A percentile compares a stretch with the other conserved stretches of the same genome.
These are phyloP conservation scores for Ispidina lecontei DNA, from an alignment of 2,797 vertebrate genomes.

Conservation along the genomic window DNA sequence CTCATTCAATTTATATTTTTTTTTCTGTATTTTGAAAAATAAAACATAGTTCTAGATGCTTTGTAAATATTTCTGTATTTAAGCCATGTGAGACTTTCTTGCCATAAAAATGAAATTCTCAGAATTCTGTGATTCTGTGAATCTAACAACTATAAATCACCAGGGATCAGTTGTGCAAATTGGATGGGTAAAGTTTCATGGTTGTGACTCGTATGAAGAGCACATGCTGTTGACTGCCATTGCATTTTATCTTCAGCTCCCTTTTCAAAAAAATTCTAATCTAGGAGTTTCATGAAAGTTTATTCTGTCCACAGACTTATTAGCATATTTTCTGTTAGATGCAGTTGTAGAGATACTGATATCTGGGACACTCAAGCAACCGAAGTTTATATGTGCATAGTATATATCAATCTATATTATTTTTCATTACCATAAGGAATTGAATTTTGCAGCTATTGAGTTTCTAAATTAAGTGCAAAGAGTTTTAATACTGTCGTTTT, in stretches of 20 bases:
- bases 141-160: background rate
- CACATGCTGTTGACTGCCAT: background rate
- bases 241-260: background rate
- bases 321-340: background rate
- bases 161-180: background rate
- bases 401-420: background rate
- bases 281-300: background rate
- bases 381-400: background rate
- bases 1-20: background rate
- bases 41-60: background rate
- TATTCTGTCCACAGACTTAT: background rate
- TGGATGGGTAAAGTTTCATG: background rate
- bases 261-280: background rate
- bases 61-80: background rate
- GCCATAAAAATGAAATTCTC: background rate
- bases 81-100: background rate
- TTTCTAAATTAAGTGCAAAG: slow-evolving; percentile 20
- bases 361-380: background rate
- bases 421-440: background rate
- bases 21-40: background rate
- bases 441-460: slow-evolving; percentile 5
- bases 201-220: background rate
- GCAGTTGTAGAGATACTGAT: background rate
- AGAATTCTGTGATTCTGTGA: no score
- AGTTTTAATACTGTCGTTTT: background rate